Evolutionary conservation across 2,797 vertebrate species (phyloP).

Genomic region (Macrochelys suwanniensis): DNA sequence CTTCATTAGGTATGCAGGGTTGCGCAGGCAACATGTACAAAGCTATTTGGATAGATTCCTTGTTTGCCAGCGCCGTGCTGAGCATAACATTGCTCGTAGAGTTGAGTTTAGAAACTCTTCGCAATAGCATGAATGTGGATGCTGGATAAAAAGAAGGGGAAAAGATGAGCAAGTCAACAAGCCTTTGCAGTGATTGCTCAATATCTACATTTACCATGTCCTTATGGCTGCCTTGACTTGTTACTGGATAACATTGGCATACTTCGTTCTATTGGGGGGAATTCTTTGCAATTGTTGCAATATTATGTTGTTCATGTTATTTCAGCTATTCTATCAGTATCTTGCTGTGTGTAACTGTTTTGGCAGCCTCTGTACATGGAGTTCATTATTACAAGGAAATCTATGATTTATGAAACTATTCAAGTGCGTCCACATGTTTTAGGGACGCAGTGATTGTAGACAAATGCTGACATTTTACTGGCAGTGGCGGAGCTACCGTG

Average conservation of each 20-base stretch:
- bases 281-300: background rate
- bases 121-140: background rate
- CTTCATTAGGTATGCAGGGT: conserved; percentile 51
- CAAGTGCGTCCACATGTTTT: background rate
- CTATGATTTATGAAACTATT: background rate
- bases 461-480: background rate
- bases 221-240: background rate
- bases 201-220: background rate
- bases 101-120: conserved; percentile 24
- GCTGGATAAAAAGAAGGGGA: background rate
- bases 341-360: background rate
- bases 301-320: background rate
- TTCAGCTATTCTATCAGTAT: background rate
- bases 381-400: background rate
- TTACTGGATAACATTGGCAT: background rate
- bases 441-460: background rate
- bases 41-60: conserved; percentile 16
- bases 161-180: background rate
- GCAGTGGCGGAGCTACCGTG: background rate
- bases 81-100: conserved; percentile 50
- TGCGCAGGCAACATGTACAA: conserved; percentile 34
- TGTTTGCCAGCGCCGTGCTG: background rate
- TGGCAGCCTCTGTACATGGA: background rate
- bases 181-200: background rate
- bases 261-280: background rate